Conservation (phyloP, 1,140 invertebrate species). For the Neotoxoptera formosana region DNA sequence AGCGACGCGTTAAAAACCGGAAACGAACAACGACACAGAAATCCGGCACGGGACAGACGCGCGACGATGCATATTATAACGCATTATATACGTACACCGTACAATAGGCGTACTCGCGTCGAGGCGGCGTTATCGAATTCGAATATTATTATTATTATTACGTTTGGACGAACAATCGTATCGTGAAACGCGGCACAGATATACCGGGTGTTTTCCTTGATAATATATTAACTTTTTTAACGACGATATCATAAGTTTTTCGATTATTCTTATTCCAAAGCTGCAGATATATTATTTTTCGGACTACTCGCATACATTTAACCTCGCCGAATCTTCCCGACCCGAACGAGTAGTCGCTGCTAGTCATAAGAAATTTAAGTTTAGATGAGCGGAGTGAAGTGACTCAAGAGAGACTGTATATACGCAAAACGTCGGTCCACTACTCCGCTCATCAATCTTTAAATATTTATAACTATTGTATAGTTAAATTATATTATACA, state of each 20-base stretch:
- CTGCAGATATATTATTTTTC: background rate
- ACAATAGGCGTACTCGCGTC: background rate
- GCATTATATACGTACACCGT: background rate
- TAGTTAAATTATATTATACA: background rate
- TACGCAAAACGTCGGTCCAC: too few species aligned
- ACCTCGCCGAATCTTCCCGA: too few species aligned
- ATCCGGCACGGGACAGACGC: background rate
- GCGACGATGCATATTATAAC: background rate
- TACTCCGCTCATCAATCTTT: too few species aligned
- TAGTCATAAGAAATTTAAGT: too few species aligned
- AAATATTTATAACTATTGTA: background rate
- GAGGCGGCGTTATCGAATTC: background rate
- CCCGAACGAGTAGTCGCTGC: too few species aligned
- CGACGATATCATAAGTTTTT: background rate
- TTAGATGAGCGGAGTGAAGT: too few species aligned
- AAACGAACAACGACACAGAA: background rate
- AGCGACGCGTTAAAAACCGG: background rate
- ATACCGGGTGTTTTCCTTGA: too few species aligned
- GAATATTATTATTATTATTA: background rate
- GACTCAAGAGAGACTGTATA: too few species aligned
- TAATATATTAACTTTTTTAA: too few species aligned
- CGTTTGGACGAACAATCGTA: too few species aligned
- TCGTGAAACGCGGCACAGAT: background rate
- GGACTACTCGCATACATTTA: background rate
- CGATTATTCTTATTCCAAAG: background rate